These are phyloP conservation scores for Microtus oregoni DNA, from an alignment of 2,113 vertebrate species.

Conservation along the genomic window DNA sequence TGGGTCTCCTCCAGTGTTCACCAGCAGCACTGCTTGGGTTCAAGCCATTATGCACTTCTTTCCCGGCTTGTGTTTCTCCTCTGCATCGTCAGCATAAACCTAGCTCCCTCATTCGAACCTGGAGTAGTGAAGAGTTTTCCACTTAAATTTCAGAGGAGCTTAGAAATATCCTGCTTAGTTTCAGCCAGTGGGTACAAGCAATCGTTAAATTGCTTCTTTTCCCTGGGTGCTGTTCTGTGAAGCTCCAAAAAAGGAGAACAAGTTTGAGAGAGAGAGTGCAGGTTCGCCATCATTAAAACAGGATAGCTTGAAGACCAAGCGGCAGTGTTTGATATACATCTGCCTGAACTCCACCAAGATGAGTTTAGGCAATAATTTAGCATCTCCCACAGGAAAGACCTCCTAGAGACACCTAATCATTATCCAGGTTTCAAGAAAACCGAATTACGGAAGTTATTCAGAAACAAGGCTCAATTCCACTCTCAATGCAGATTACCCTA, in stretches of 20 bases:
- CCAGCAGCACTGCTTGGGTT: background rate
- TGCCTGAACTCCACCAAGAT: background rate
- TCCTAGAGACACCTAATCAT: background rate
- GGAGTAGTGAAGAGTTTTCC: slow-evolving; percentile 60
- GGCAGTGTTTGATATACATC: background rate
- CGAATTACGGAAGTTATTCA: background rate
- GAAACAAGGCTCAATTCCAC: background rate
- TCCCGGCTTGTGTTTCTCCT: background rate
- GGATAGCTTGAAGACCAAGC: background rate
- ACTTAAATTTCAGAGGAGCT: slow-evolving; percentile 60
- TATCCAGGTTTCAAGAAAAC: slow-evolving; percentile 11
- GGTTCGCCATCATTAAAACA: background rate
- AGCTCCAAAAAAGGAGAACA: background rate
- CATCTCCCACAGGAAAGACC: background rate
- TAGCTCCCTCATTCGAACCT: slow-evolving; percentile 33
- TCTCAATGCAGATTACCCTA: slow-evolving; percentile 33
- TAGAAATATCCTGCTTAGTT: slow-evolving; percentile 67
- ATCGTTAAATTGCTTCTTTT: slow-evolving; percentile 46
- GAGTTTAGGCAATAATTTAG: background rate
- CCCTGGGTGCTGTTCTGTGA: background rate
- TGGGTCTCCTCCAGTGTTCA: background rate
- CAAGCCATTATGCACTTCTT: background rate
- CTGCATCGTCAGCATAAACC: background rate
- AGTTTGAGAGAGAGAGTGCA: background rate
- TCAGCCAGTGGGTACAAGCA: slow-evolving; percentile 36